These are phyloP conservation scores for Drosophila mojavensis DNA, from an alignment of 1,140 invertebrate species.

Conservation along the genomic window DNA sequence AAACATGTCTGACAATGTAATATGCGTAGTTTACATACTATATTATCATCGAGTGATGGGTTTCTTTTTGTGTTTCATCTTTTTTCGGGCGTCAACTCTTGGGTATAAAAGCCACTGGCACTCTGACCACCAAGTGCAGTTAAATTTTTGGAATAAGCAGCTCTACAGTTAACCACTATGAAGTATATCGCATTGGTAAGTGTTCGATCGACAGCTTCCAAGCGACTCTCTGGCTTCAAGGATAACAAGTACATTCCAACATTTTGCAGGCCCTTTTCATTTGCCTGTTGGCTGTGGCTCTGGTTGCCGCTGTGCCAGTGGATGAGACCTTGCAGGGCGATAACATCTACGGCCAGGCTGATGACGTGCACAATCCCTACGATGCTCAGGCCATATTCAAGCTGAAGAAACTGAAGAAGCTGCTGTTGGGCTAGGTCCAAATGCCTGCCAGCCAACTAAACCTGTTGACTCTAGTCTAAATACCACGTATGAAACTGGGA, in stretches of 20 bases:
- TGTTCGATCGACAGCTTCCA: neutral
- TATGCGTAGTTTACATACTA: conserved; percentile 73
- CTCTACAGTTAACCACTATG: conserved; percentile 56
- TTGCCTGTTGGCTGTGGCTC: conserved; percentile 59
- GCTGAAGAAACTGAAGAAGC: conserved; percentile 80
- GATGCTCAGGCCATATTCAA: conserved; percentile 77
- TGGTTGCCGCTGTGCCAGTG: conserved; percentile 70
- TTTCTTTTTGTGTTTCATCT: conserved; percentile 3
- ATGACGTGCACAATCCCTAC: conserved; percentile 69
- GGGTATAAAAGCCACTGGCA: conserved; percentile 64
- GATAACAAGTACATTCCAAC: neutral
- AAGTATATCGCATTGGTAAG: conserved; percentile 75
- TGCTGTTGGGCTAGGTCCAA: conserved; percentile 66
- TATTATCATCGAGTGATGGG: conserved; percentile 61
- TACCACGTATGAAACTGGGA: conserved; percentile 31
- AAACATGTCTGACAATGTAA: conserved; percentile 35
- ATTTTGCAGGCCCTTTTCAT: conserved; percentile 65
- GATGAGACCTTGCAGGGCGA: conserved; percentile 76
- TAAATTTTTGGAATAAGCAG: conserved; percentile 71
- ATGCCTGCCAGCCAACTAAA: neutral
- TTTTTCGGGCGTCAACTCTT: conserved; percentile 15
- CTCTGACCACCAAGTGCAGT: conserved; percentile 56
- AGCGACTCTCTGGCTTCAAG: neutral
- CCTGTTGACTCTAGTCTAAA: conserved; percentile 55
- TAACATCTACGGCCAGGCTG: conserved; percentile 60